Evolutionary conservation across 2,113 vertebrate genomes (phyloP), one percentile per base, ranked within the genome.

Genomic region (Nothocercus nigrocapillus): DNA sequence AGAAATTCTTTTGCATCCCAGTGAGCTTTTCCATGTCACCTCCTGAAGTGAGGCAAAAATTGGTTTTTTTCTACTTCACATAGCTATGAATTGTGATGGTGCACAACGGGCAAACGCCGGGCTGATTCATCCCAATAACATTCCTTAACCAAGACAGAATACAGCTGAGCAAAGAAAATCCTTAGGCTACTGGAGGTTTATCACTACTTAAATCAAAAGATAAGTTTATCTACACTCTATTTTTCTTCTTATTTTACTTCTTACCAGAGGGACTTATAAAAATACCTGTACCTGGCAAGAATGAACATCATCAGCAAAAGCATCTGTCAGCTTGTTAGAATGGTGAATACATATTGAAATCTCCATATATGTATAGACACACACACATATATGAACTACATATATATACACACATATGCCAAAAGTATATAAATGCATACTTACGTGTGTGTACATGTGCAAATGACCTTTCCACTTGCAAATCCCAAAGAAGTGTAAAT

Each of bases 391-490:
- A 15, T 54, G 16, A 11, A 58, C 15, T 5, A 75, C 2, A 18
- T 30, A 45, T 30, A 10, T 1, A 11, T 32, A 49, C 54, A 32
- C 28, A 30, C 15, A 56, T 11, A 75, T 13, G 49, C 10, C 2
- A 45, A 4, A 2, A 1, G 7, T 11, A 13, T 5, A 66, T 32
- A 75, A 59, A 25, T 44, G 38, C 27, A 28, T 56, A 9, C 16
- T 28, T 56, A 28, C 32, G 16, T 56, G 54, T 58, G 54, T 32
- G 54, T 58, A 58, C 30, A 19, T 58, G 54, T 32, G 28, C 32
- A 58, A 72, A 7, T 16, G 53, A 28, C 47, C 40, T 51, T 96
- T 82, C 88, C 69, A 88, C 92, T 90, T 95, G 92, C 88, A 94
- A 58, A 77, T 45, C 82, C 44, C 47, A 82, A 34, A 74, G 69